A percentile compares a stretch with the other conserved stretches of the same genome.
Evolutionary conservation across 2,888 invertebrate species (phyloP).

Genomic region (Antheraea assamensis): DNA sequence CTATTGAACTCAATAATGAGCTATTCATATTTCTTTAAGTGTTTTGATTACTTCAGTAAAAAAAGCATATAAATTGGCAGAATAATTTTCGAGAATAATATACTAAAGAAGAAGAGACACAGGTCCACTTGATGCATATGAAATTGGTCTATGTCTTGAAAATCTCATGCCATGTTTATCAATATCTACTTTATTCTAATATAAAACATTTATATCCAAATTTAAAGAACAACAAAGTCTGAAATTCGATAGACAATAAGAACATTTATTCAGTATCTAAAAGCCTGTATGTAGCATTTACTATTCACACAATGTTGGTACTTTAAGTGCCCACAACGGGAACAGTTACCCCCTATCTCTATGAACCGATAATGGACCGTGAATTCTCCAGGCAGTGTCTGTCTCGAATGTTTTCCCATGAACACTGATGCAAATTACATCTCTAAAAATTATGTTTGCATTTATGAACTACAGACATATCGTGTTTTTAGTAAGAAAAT

Average conservation of each 20-base stretch:
- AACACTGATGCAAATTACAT: slow-evolving; percentile 29
- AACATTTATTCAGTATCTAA: slow-evolving; percentile 33
- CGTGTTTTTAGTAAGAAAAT: not conserved
- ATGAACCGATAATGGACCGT: slow-evolving; percentile 71
- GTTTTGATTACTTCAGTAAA: too few relatives aligned
- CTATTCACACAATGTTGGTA: slow-evolving; percentile 46
- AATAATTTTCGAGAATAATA: too few relatives aligned
- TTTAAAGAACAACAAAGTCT: not conserved
- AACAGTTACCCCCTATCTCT: slow-evolving; percentile 67
- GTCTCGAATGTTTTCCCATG: slow-evolving; percentile 43
- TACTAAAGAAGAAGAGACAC: too few relatives aligned
- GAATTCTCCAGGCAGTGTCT: slow-evolving; percentile 69
- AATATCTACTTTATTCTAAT: too few relatives aligned
- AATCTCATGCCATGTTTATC: too few relatives aligned
- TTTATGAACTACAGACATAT: not conserved
- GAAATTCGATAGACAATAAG: slow-evolving; percentile 27
- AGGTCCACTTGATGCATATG: too few relatives aligned
- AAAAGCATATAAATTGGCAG: too few relatives aligned
- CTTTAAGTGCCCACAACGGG: slow-evolving; percentile 64
- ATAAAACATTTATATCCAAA: not conserved
- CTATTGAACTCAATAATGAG: too few relatives aligned
- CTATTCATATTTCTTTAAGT: too few relatives aligned
- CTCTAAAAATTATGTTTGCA: slow-evolving; percentile 18
- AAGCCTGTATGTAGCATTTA: slow-evolving; percentile 36
- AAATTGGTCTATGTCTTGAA: too few relatives aligned